Conservation (phyloP, 2,113 vertebrate species). For the Arenaria interpres region DNA sequence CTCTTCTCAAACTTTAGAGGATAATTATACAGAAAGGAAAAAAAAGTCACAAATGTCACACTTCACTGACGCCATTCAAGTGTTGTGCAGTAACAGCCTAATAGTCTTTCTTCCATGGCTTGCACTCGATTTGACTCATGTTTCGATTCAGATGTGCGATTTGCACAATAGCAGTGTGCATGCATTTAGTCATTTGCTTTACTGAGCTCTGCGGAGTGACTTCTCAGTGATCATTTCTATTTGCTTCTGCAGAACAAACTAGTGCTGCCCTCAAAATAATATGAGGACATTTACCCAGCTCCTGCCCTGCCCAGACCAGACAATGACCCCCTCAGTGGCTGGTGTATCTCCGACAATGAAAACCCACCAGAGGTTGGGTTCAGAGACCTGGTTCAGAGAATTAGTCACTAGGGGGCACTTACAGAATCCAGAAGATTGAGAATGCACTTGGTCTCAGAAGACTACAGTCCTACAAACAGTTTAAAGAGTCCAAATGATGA, state of each 20-base stretch:
- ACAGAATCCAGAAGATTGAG: neutral
- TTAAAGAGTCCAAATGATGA: neutral
- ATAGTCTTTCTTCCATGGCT: neutral
- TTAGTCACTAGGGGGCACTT: slow-evolving; percentile 42
- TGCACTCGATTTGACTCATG: neutral
- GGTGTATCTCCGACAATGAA: neutral
- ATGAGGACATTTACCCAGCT: neutral
- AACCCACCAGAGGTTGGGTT: neutral
- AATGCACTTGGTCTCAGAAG: neutral
- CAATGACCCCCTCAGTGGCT: neutral
- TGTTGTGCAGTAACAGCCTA: neutral
- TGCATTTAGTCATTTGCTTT: neutral
- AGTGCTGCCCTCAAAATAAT: neutral
- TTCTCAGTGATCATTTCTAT: neutral
- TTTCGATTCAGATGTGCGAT: neutral
- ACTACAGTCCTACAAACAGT: neutral
- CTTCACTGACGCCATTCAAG: neutral
- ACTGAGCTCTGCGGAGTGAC: neutral
- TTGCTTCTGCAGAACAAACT: neutral
- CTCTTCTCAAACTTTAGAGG: neutral
- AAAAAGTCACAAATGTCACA: neutral
- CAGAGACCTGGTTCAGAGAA: neutral
- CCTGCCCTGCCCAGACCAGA: neutral
- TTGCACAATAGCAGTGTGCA: neutral
- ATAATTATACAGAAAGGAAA: neutral